Percentiles rank a stretch among this genome's conserved stretches.
phyloP scores from a whole-genome alignment of 2,888 invertebrate species.

The Ichneumoninae sp. region DNA sequence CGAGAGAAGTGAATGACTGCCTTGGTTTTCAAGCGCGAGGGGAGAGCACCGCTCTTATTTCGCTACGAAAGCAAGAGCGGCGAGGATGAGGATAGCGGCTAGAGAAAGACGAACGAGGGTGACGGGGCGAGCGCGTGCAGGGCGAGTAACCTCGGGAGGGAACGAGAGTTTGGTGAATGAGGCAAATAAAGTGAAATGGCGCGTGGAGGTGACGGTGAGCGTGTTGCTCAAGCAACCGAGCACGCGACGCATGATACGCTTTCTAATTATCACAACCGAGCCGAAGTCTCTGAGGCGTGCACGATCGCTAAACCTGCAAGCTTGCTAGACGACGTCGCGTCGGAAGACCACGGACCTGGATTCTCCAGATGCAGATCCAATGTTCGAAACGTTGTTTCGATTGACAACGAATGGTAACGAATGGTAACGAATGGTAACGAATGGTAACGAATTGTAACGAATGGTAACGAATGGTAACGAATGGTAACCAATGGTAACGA shows the following conservation, averaged over 20 bases:
- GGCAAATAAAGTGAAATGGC: slow-evolving; percentile 79
- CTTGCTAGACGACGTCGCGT: slow-evolving; percentile 9
- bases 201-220: slow-evolving; percentile 69
- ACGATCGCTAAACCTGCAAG: neutral
- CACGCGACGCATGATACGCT: slow-evolving; percentile 78
- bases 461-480: neutral
- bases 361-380: too few relatives aligned
- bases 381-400: too few relatives aligned
- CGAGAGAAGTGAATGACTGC: slow-evolving; percentile 72
- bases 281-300: neutral
- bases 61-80: slow-evolving; percentile 1
- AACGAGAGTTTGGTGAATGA: slow-evolving; percentile 77
- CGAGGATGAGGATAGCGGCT: slow-evolving; percentile 45
- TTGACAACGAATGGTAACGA: neutral
- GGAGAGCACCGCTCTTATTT: slow-evolving; percentile 13
- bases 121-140: slow-evolving; percentile 63
- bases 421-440: neutral
- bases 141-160: slow-evolving; percentile 74
- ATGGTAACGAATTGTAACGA: too few relatives aligned
- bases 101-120: slow-evolving; percentile 60
- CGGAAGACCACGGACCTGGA: neutral
- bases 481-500: neutral
- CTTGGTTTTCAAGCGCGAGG: neutral
- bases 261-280: slow-evolving; percentile 78
- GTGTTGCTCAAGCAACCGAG: neutral